Conservation (phyloP, 2,797 vertebrate genomes). For the Triplophysa bombifrons region DNA sequence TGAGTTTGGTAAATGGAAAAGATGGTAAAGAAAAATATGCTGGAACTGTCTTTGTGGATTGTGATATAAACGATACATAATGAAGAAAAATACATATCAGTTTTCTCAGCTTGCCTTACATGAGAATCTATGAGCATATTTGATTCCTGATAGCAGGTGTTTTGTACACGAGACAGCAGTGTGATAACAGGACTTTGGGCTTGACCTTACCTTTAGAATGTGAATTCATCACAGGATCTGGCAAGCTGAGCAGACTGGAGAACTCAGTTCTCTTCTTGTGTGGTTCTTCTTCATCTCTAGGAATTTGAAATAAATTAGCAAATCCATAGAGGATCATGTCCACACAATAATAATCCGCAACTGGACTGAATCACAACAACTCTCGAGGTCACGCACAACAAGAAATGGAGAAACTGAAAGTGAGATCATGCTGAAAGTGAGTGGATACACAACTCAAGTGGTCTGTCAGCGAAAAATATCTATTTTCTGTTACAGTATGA, state of each 20-base stretch:
- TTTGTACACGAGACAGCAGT: neutral
- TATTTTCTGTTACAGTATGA: neutral
- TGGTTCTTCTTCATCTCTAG: slow-evolving; percentile 13
- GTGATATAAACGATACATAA: neutral
- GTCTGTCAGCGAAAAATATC: neutral
- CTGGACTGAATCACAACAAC: slow-evolving; percentile 11
- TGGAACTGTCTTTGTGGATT: too few relatives aligned
- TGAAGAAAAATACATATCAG: neutral
- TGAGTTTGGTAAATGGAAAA: too few relatives aligned
- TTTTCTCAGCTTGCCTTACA: neutral
- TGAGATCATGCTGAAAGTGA: neutral
- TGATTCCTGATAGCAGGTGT: neutral
- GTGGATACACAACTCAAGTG: neutral
- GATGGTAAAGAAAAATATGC: too few relatives aligned
- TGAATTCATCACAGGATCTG: slow-evolving; percentile 28
- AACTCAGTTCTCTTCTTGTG: neutral
- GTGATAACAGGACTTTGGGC: neutral
- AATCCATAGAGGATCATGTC: slow-evolving; percentile 18
- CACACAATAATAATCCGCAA: slow-evolving; percentile 9
- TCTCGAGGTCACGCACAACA: slow-evolving; percentile 15
- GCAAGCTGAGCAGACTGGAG: neutral
- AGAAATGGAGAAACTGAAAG: neutral
- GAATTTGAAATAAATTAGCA: slow-evolving; percentile 19
- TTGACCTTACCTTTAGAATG: slow-evolving; percentile 38
- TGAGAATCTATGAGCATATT: neutral